These are phyloP conservation scores for Hypanus sabinus DNA, from an alignment of 2,113 vertebrate genomes.

Conservation along the genomic window DNA sequence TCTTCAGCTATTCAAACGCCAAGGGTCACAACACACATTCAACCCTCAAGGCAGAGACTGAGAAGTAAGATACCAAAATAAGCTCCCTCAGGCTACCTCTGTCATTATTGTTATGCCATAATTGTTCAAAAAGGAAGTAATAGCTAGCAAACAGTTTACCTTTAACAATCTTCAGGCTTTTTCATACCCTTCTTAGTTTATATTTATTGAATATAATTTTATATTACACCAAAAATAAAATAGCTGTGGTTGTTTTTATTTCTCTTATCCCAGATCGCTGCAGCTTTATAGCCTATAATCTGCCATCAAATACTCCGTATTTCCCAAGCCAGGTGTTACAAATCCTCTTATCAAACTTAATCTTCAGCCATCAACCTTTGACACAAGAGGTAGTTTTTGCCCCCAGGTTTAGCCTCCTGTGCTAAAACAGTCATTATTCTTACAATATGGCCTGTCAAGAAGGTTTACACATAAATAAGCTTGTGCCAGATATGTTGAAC, in stretches of 20 bases:
- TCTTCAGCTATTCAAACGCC: slow-evolving; percentile 34
- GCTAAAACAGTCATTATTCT: slow-evolving; percentile 36
- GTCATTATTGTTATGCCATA: not conserved
- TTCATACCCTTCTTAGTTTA: not conserved
- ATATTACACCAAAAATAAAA: too few species aligned
- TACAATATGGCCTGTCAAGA: slow-evolving; percentile 30
- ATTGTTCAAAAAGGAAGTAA: not conserved
- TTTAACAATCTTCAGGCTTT: not conserved
- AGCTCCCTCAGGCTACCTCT: slow-evolving; percentile 25
- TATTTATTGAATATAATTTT: too few species aligned
- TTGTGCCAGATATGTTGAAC: not conserved
- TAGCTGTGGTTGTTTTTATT: not conserved
- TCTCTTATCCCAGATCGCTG: not conserved
- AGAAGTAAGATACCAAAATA: not conserved
- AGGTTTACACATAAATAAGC: slow-evolving; percentile 21
- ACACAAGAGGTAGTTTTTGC: slow-evolving; percentile 26
- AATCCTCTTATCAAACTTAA: slow-evolving; percentile 37
- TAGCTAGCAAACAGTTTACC: not conserved
- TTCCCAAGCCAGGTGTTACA: slow-evolving; percentile 32
- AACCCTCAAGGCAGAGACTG: not conserved
- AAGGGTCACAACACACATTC: slow-evolving; percentile 32
- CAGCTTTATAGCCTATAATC: slow-evolving; percentile 6
- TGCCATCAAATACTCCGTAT: slow-evolving; percentile 31
- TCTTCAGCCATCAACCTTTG: slow-evolving; percentile 35
- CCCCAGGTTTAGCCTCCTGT: slow-evolving; percentile 28